Percentiles rank a stretch among this genome's conserved stretches.
Evolutionary conservation across 2,888 invertebrate species (phyloP).

Genomic region (Lampropteryx suffumata): DNA sequence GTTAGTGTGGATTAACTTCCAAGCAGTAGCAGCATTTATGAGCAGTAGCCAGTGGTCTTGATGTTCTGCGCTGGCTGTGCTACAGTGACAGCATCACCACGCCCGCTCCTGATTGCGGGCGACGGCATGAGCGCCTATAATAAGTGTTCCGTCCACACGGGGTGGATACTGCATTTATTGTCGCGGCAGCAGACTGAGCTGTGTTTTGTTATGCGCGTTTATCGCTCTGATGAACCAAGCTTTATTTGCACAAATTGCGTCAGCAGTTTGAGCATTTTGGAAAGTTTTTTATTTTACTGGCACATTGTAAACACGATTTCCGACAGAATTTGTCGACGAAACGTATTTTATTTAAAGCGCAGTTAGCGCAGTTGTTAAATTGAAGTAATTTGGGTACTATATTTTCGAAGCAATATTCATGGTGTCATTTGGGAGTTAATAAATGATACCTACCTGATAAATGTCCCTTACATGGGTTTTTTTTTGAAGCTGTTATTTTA

Average conservation of each 20-base stretch:
- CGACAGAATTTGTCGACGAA: not conserved
- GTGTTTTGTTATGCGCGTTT: conserved; percentile 16
- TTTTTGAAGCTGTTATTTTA: too few species aligned
- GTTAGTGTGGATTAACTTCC: too few species aligned
- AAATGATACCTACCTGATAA: too few species aligned
- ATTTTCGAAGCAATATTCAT: too few species aligned
- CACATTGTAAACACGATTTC: not conserved
- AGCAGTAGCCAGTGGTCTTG: not conserved
- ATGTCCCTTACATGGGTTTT: too few species aligned
- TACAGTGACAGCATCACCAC: conserved; percentile 10
- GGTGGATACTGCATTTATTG: conserved; percentile 36
- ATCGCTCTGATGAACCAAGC: conserved; percentile 21
- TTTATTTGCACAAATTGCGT: conserved; percentile 18
- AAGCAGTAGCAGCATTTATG: too few species aligned
- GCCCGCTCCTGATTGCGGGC: conserved; percentile 27
- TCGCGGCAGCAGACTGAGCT: conserved; percentile 24
- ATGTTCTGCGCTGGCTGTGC: not conserved
- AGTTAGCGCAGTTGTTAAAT: too few species aligned
- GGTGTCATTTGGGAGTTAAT: too few species aligned
- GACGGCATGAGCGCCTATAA: conserved; percentile 30
- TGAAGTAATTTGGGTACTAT: too few species aligned
- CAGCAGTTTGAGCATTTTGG: not conserved
- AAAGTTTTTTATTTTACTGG: not conserved
- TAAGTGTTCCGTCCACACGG: conserved; percentile 37
- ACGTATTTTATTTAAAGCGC: too few species aligned